Evolutionary conservation across 2,113 vertebrate genomes (phyloP).

Genomic region (Epinephelus moara): DNA sequence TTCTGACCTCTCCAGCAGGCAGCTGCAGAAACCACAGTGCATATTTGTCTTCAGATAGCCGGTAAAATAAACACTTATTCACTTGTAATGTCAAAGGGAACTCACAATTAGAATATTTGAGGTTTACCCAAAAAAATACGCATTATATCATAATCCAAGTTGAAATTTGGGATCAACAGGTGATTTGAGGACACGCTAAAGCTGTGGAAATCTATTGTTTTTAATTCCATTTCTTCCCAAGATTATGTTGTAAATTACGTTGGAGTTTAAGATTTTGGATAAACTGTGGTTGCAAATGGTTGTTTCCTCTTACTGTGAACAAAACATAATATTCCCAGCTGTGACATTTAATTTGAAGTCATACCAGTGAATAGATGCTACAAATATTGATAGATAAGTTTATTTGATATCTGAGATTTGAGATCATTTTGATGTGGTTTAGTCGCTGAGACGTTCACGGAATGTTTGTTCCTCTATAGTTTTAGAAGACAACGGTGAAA

Average conservation of each 20-base stretch:
- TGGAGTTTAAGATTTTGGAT: not conserved
- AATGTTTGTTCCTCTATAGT: not conserved
- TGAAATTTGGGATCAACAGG: not conserved
- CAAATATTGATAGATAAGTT: not conserved
- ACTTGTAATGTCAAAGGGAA: not conserved
- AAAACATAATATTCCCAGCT: not conserved
- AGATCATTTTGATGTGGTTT: not conserved
- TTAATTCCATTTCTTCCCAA: not conserved
- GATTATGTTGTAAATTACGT: not conserved
- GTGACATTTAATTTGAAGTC: not conserved
- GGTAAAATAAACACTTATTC: conserved; percentile 23
- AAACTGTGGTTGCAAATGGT: not conserved
- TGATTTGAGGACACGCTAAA: not conserved
- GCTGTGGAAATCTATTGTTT: not conserved
- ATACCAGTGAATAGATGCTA: no score
- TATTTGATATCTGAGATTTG: not conserved
- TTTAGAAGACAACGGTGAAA: no score
- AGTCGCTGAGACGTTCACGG: not conserved
- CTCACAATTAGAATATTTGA: not conserved
- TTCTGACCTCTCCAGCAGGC: not conserved
- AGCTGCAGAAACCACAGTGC: conserved; percentile 1
- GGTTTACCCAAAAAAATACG: not conserved
- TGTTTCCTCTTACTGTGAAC: not conserved
- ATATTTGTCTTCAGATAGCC: conserved; percentile 22
- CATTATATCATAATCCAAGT: not conserved